Conservation (phyloP, 2,888 invertebrate species). For the Dynastes tityus region DNA sequence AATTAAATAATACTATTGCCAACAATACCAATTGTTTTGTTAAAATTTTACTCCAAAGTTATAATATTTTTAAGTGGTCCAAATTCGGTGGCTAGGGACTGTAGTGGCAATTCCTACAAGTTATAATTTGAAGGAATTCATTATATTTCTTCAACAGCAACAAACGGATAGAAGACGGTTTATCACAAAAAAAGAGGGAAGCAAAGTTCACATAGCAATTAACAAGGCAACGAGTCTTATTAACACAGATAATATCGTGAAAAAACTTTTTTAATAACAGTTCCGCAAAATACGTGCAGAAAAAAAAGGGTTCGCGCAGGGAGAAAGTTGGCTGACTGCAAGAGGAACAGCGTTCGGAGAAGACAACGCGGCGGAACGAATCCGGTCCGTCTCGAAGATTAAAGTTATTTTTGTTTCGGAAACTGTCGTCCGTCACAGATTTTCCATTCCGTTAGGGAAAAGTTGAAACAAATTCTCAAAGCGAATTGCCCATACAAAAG, state of each 20-base stretch:
- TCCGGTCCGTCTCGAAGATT: conserved; percentile 41
- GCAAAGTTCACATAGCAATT: conserved; percentile 28
- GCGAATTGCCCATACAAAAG: conserved; percentile 29
- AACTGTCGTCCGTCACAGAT: conserved; percentile 47
- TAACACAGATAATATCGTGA: conserved; percentile 29
- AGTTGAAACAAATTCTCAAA: conserved; percentile 46
- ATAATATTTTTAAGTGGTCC: no score
- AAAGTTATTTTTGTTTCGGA: conserved; percentile 48
- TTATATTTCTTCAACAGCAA: not conserved
- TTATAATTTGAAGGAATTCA: no score
- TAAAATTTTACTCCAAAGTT: no score
- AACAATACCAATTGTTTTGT: no score
- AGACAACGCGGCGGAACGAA: conserved; percentile 1
- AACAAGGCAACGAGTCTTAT: conserved; percentile 33
- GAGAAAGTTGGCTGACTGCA: not conserved
- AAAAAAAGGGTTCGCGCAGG: not conserved
- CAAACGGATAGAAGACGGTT: not conserved
- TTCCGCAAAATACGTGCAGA: not conserved
- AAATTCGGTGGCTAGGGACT: no score
- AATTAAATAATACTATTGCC: no score
- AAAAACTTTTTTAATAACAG: conserved; percentile 42
- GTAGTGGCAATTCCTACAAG: no score
- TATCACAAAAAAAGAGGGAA: not conserved
- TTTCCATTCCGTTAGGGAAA: conserved; percentile 41
- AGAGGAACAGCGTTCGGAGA: conserved; percentile 1